Conservation (phyloP, 1,140 invertebrate genomes). For the Papilio aristodemus region DNA sequence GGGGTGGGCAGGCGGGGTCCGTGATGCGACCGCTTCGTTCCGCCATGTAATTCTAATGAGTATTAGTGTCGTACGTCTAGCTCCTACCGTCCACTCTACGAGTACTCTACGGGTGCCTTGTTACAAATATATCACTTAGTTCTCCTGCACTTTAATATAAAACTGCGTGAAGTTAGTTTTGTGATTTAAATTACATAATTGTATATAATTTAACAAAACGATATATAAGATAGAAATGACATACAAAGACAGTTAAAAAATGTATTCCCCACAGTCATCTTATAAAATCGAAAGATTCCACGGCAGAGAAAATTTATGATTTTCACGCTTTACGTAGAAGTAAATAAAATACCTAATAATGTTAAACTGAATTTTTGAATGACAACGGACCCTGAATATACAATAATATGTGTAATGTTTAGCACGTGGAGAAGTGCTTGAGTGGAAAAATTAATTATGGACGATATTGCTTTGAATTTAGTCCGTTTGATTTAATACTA, state of each 20-base stretch:
- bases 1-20: conserved; percentile 36
- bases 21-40: conserved; percentile 53
- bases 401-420: neutral
- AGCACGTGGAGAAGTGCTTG: neutral
- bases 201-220: neutral
- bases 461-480: conserved; percentile 6
- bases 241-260: too few species aligned
- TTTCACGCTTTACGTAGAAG: too few species aligned
- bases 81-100: conserved; percentile 39
- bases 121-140: conserved; percentile 35
- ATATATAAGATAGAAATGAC: too few species aligned
- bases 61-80: conserved; percentile 73
- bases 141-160: neutral
- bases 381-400: too few species aligned
- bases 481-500: conserved; percentile 24
- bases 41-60: conserved; percentile 80
- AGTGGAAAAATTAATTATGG: neutral
- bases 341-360: too few species aligned
- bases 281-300: too few species aligned
- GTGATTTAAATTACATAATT: neutral
- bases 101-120: conserved; percentile 32
- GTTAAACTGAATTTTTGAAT: too few species aligned
- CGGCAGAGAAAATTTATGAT: too few species aligned
- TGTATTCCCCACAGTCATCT: too few species aligned
- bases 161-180: neutral